Conservation (phyloP, 2,888 invertebrate species). For the Nycteola revayana region DNA sequence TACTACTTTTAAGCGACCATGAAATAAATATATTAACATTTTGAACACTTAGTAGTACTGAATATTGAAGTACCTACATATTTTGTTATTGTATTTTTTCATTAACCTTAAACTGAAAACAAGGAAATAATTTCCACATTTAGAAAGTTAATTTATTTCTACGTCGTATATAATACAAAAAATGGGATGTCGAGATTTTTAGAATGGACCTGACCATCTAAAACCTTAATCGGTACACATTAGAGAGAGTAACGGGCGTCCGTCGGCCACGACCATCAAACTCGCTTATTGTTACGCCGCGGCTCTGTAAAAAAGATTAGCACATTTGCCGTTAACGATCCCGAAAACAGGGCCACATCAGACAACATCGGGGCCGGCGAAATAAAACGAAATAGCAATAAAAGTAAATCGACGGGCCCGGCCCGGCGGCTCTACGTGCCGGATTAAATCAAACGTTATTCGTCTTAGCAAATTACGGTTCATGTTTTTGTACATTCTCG, state of each 20-base stretch:
- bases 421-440: constrained; percentile 60
- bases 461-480: constrained; percentile 78
- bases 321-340: constrained; percentile 76
- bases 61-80: too few species aligned
- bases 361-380: constrained; percentile 55
- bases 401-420: constrained; percentile 75
- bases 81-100: too few species aligned
- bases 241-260: constrained; percentile 58
- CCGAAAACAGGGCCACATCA: constrained; percentile 75
- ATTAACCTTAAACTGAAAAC: constrained; percentile 13
- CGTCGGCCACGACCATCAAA: constrained; percentile 54
- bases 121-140: constrained; percentile 6
- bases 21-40: too few species aligned
- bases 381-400: constrained; percentile 79
- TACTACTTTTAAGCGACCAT: too few species aligned
- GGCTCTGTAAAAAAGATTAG: constrained; percentile 75
- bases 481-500: constrained; percentile 66
- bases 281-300: constrained; percentile 61
- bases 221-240: constrained; percentile 61
- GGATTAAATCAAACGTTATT: constrained; percentile 80
- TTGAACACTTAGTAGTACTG: too few species aligned
- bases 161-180: constrained; percentile 28
- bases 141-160: constrained; percentile 31
- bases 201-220: constrained; percentile 41
- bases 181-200: constrained; percentile 33